Evolutionary conservation across 1,140 invertebrate species (phyloP).

Genomic region (Condylostylus longicornis): DNA sequence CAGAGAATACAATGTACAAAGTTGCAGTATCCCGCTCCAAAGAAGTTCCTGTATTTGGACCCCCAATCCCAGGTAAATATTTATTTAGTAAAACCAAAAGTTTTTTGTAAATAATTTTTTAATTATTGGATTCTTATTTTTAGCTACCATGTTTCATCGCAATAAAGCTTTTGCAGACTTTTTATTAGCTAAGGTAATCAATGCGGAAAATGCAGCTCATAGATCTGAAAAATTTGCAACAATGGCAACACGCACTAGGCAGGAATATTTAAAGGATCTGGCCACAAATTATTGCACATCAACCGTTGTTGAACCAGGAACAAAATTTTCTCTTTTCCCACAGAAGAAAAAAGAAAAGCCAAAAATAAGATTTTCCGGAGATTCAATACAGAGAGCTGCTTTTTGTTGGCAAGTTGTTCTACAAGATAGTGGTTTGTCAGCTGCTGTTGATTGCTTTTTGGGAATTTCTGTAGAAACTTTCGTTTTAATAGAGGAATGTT

Average conservation of each 20-base stretch:
- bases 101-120: neutral
- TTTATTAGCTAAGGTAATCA: conserved; percentile 89
- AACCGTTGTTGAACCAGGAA: conserved; percentile 66
- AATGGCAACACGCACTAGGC: conserved; percentile 89
- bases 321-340: conserved; percentile 71
- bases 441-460: conserved; percentile 62
- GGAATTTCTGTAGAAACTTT: conserved; percentile 77
- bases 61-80: conserved; percentile 46
- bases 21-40: conserved; percentile 86
- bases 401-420: conserved; percentile 63
- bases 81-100: neutral
- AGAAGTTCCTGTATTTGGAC: conserved; percentile 91
- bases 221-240: conserved; percentile 92
- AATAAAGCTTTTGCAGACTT: conserved; percentile 85
- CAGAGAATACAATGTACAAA: conserved; percentile 78
- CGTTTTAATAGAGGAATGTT: conserved; percentile 70
- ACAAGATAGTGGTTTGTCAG: conserved; percentile 51
- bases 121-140: conserved; percentile 26
- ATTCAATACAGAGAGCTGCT: conserved; percentile 51
- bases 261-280: conserved; percentile 89
- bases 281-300: conserved; percentile 71
- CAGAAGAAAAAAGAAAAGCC: conserved; percentile 55
- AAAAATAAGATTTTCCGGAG: conserved; percentile 50
- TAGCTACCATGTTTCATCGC: conserved; percentile 66
- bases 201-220: conserved; percentile 94